These are phyloP conservation scores for Hoplodrina blanda DNA, from an alignment of 2,888 invertebrate species.

Conservation along the genomic window DNA sequence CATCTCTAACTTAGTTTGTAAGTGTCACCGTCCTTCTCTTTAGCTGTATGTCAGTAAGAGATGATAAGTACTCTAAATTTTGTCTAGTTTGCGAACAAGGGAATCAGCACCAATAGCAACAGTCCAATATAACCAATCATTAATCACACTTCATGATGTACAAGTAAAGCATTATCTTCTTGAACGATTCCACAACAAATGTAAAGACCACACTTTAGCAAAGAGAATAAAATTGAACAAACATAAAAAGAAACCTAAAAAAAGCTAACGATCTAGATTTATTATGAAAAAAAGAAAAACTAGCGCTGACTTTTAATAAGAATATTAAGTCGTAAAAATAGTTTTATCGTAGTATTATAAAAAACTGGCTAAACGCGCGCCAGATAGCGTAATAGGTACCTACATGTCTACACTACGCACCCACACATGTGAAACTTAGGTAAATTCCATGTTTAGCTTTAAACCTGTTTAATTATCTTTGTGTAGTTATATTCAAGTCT, in stretches of 20 bases:
- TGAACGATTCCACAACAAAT: not conserved
- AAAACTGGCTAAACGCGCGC: constrained; percentile 4
- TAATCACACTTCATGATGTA: not conserved
- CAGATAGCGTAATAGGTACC: constrained; percentile 11
- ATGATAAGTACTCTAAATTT: too few species aligned
- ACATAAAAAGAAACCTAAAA: constrained; percentile 8
- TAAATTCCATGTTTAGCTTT: constrained; percentile 8
- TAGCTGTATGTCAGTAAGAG: too few species aligned
- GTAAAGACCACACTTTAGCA: not conserved
- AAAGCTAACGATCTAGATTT: constrained; percentile 42
- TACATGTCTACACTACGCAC: not conserved
- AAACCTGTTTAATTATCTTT: constrained; percentile 1
- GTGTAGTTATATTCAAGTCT: not conserved
- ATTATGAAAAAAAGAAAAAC: constrained; percentile 20
- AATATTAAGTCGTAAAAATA: constrained; percentile 36
- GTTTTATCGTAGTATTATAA: constrained; percentile 6
- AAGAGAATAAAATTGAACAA: constrained; percentile 2
- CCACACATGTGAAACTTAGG: constrained; percentile 15
- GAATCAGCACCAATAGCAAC: too few species aligned
- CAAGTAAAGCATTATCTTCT: not conserved
- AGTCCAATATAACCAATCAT: too few species aligned
- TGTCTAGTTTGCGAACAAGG: too few species aligned
- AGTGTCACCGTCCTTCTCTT: too few species aligned
- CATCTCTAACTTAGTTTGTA: too few species aligned
- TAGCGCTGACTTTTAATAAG: constrained; percentile 20